Evolutionary conservation across 2,888 invertebrate species (phyloP), one percentile per base, ranked within the genome.

Genomic region (Lochmaea crataegi): DNA sequence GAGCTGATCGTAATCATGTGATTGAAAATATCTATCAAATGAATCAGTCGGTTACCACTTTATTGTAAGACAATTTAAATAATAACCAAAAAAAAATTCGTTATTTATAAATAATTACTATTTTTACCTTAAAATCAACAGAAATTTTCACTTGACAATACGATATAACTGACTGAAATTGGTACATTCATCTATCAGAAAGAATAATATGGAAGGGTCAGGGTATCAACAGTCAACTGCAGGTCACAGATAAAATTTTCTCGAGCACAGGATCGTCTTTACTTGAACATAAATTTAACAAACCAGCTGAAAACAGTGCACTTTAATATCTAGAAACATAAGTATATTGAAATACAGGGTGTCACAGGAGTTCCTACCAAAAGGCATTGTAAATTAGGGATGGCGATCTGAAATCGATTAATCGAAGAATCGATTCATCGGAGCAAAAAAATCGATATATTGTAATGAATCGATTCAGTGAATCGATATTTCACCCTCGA

Each of bases 181-280:
- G 65, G 74, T 73, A 67, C 72, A 66, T 65, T 73, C 57, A 53
- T 70, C 32, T 56, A 71, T 63, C 71, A 63, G 64, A 75, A 74
- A 79, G 78, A 79, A 82, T 78, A 77, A 79, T 80, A 71, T 77
- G 9, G 77, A 78, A 77, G 80, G 83, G 83, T 83, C 84, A 82
- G 77, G 79, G 76, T 78, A 80, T 80, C 79, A 80, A 80, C 77
- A 76, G 72, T 53, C 61, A 75, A 81, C 80, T 81, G 77, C 74
- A 77, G 83, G 83, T 83, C 81, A 81, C 32, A 67, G 81, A 81
- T 81, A 81, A 79, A 71, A 66, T 51, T 64, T 67, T 60, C 71
- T 67, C 61, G 26, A 45, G 22, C 22, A 41, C 63, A 72, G 57
- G 42, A 56, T 42, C 26, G 67, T 67, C 12, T 68, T 65, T 65